These are phyloP conservation scores for Rhizomys pruinosus DNA, from an alignment of 2,113 vertebrate genomes.

Conservation along the genomic window DNA sequence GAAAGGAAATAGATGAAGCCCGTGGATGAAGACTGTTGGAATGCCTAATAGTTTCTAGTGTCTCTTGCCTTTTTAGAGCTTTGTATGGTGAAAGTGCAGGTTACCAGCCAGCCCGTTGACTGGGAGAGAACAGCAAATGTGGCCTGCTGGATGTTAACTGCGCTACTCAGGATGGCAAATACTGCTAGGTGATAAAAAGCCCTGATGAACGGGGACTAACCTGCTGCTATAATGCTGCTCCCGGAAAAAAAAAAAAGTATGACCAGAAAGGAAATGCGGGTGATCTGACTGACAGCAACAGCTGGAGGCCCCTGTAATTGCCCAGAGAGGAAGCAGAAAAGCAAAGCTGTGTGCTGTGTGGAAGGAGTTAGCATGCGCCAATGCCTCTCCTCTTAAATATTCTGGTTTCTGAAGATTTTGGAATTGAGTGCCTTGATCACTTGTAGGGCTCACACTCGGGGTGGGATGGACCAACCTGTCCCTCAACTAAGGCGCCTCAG, in stretches of 20 bases:
- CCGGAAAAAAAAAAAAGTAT: slow-evolving; percentile 72
- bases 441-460: background rate
- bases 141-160: slow-evolving; percentile 6
- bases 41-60: background rate
- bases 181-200: slow-evolving; percentile 70
- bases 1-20: background rate
- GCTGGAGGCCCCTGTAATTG: slow-evolving; percentile 59
- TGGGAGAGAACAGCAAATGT: slow-evolving; percentile 23
- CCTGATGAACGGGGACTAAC: slow-evolving; percentile 61
- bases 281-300: slow-evolving; percentile 72
- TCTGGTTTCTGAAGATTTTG: slow-evolving; percentile 13
- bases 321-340: slow-evolving; percentile 53
- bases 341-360: background rate
- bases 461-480: too few relatives aligned
- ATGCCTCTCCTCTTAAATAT: background rate
- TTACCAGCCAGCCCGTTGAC: background rate
- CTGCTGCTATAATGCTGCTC: slow-evolving; percentile 75
- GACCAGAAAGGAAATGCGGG: slow-evolving; percentile 64
- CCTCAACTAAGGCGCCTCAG: rapidly evolving
- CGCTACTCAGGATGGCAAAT: slow-evolving; percentile 60
- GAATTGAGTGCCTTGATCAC: background rate
- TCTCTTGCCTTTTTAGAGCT: slow-evolving; percentile 30
- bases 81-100: slow-evolving; percentile 32
- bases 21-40: background rate
- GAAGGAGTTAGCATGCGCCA: background rate